Evolutionary conservation across 1,140 invertebrate species (phyloP).

Genomic region (Danaus melanippus): DNA sequence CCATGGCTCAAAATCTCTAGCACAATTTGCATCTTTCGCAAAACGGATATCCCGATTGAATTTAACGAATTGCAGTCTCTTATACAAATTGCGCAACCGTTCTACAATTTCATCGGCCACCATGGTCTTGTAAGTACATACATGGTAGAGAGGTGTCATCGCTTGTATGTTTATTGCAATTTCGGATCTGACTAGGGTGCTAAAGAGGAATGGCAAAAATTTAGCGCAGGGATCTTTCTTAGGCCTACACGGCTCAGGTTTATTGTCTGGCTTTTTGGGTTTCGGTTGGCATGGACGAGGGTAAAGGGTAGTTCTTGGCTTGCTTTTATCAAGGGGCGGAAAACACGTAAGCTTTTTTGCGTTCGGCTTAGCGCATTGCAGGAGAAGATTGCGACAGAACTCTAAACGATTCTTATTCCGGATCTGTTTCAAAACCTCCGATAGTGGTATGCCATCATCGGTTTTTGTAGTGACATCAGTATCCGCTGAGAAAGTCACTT

Average conservation of each 20-base stretch:
- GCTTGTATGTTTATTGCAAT: neutral
- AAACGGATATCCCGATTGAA: neutral
- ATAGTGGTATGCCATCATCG: slow-evolving; percentile 22
- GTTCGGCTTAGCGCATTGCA: slow-evolving; percentile 11
- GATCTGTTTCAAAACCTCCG: slow-evolving; percentile 34
- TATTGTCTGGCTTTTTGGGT: slow-evolving; percentile 17
- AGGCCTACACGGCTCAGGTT: slow-evolving; percentile 10
- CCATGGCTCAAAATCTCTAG: slow-evolving; percentile 43
- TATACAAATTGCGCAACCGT: neutral
- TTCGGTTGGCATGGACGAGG: slow-evolving; percentile 28
- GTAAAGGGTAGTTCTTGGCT: slow-evolving; percentile 14
- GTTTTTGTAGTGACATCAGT: neutral
- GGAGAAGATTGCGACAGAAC: slow-evolving; percentile 17
- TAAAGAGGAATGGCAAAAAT: slow-evolving; percentile 9
- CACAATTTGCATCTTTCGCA: slow-evolving; percentile 9
- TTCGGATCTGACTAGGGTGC: neutral
- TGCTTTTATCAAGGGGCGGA: slow-evolving; percentile 14
- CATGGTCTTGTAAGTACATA: neutral
- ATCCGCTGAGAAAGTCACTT: neutral
- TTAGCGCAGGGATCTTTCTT: slow-evolving; percentile 25
- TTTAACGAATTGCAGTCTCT: neutral
- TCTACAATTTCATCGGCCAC: slow-evolving; percentile 1
- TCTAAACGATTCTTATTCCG: slow-evolving; percentile 28
- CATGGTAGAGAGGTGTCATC: neutral
- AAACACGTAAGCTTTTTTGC: slow-evolving; percentile 19